Evolutionary conservation across 30 jellyfish, hydroid and myxozoan genomes (phyloP).

Genomic region (Pelagia noctiluca): DNA sequence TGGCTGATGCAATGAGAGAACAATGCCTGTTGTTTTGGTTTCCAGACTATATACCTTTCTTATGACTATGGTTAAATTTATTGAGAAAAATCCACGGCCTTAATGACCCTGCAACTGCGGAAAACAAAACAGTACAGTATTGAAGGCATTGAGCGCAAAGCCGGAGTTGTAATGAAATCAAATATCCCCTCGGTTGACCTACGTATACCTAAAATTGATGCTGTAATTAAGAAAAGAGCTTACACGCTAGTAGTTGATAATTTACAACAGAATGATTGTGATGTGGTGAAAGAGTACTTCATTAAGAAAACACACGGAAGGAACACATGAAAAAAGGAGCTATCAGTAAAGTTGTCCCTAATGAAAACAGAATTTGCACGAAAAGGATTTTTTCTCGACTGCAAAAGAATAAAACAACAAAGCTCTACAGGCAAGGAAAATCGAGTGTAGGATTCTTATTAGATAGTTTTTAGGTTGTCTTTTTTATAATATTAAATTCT

Average conservation of each 20-base stretch:
- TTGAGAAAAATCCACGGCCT: slow-evolving; percentile 53
- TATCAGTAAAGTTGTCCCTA: slow-evolving; percentile 54
- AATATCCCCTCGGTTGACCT: slow-evolving; percentile 26
- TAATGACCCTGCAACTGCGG: slow-evolving; percentile 57
- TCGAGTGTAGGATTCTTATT: slow-evolving; percentile 41
- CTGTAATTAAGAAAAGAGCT: slow-evolving; percentile 55
- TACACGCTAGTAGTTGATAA: slow-evolving; percentile 52
- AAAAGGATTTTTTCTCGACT: slow-evolving; percentile 59
- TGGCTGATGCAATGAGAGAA: too few species aligned
- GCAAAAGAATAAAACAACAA: slow-evolving; percentile 29
- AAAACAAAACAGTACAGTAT: slow-evolving; percentile 25
- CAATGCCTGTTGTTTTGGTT: too few species aligned
- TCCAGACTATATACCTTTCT: too few species aligned
- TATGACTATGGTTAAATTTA: too few species aligned
- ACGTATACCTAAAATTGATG: slow-evolving; percentile 47
- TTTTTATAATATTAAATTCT: slow-evolving; percentile 40
- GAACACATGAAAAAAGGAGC: slow-evolving; percentile 44
- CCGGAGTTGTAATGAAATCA: slow-evolving; percentile 21
- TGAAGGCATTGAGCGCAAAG: slow-evolving; percentile 47
- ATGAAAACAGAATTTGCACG: slow-evolving; percentile 52
- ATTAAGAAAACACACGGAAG: slow-evolving; percentile 23
- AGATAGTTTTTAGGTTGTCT: slow-evolving; percentile 51
- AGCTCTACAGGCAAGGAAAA: slow-evolving; percentile 13
- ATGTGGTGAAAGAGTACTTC: slow-evolving; percentile 37
- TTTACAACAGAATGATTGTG: slow-evolving; percentile 47